phyloP scores from a whole-genome alignment of 2,888 invertebrate species.

The Xanthorhoe designata region DNA sequence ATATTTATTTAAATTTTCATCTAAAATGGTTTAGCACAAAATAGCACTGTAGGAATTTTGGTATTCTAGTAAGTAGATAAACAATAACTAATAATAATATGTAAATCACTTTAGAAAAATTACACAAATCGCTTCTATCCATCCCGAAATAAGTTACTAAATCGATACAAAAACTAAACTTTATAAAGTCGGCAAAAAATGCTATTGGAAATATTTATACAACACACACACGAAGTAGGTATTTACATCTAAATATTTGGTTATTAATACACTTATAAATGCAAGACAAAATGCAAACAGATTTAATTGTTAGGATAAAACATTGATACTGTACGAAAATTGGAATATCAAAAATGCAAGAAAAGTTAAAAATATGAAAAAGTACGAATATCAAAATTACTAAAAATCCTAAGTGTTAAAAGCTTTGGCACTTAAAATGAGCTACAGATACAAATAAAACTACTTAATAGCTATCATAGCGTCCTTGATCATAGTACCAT shows the following conservation, averaged over 20 bases:
- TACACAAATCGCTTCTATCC: too few species aligned
- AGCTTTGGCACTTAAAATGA: conserved; percentile 30
- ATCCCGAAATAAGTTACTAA: conserved; percentile 7
- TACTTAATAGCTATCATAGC: background rate
- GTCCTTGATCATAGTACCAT: background rate
- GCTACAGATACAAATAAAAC: conserved; percentile 5
- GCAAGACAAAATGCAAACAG: background rate
- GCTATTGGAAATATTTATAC: conserved; percentile 16
- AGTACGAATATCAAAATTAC: conserved; percentile 8
- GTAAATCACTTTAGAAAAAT: background rate
- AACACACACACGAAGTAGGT: conserved; percentile 18
- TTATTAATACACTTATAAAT: conserved; percentile 17
- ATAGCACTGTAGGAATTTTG: too few species aligned
- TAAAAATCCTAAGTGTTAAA: conserved; percentile 4
- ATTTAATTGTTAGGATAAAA: background rate
- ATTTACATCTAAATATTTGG: conserved; percentile 5
- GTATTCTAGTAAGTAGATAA: background rate
- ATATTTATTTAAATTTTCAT: too few species aligned
- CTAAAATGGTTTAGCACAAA: too few species aligned
- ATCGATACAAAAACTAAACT: background rate
- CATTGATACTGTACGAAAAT: background rate
- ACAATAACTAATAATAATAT: background rate
- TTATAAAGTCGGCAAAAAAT: conserved; percentile 8
- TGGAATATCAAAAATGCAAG: background rate
- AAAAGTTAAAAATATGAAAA: background rate